Evolutionary conservation across 30 jellyfish, hydroid and myxozoan genomes (phyloP), one percentile per base, ranked within the genome.

Genomic region (Sanderia malayensis): DNA sequence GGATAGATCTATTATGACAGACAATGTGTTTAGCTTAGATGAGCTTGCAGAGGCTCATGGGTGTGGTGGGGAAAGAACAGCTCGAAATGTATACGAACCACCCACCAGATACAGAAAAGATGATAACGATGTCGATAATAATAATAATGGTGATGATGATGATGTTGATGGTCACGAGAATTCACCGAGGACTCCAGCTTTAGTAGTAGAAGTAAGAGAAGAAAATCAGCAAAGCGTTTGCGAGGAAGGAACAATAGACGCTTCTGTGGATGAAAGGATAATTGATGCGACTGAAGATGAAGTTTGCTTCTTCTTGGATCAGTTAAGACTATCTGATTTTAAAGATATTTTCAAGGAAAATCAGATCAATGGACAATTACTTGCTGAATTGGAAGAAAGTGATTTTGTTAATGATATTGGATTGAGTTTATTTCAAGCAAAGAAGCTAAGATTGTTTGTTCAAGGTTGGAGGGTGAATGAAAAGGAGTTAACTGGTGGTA

Each of bases 401-500:
- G 87, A 82, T 25, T 34, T 71, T 19, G 53, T 82, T 0, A 21
- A 1, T 10, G 80, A 68, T 30, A 46, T 82, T 1, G 84, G 85
- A 24, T 63, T 82, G 11, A 66, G 53, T 46, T 28, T 15, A 28
- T 82, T 82, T 37, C 80, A 82, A 64, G 87, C 94, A 0, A 44
- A 27, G 23, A 82, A 82, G 61, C 79, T 82, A 1, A 19, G 59
- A 37, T 52, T 19, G 2, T 82, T 71, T 58, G 70, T 72, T 24
- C 30, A 46, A 61, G 86, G 94, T 23, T 71, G 87, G 94, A 31
- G 87, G n/a, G 83, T 76, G 47, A 31, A 44, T 24, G 87, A 82
- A 21, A 34, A 27, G 61, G 47, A 33, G 58, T 73, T 73, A 6
- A 25, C 49, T 29, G 73, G 58, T 9, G 23, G 19, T 0, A 49